Percentiles rank a stretch among this genome's conserved stretches.
phyloP scores from a whole-genome alignment of 2,113 vertebrate genomes.

The Oryzias curvinotus region DNA sequence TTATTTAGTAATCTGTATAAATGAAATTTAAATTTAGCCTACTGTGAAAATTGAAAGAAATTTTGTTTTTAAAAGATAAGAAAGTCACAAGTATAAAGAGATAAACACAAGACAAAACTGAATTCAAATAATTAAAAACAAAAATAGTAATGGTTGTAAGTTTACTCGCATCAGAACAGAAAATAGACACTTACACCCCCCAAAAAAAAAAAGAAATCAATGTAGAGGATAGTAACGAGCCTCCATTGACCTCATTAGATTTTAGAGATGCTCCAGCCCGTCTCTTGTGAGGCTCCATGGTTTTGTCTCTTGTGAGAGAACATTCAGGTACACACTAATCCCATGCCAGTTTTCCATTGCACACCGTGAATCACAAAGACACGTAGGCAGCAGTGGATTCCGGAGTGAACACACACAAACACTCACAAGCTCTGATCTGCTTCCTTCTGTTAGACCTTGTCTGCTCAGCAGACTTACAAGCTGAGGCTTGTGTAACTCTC shows the following conservation, averaged over 20 bases:
- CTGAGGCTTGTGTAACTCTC: conserved; percentile 5
- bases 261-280: conserved; percentile 47
- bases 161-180: conserved; percentile 38
- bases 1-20: too few relatives aligned
- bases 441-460: conserved; percentile 16
- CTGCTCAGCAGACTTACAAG: conserved; percentile 7
- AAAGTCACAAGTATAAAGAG: conserved; percentile 1
- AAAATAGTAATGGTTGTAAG: conserved; percentile 33
- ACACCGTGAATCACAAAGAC: conserved; percentile 18
- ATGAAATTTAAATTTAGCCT: too few relatives aligned
- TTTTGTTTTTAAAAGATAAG: neutral
- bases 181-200: conserved; percentile 15
- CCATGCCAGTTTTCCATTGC: conserved; percentile 39
- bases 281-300: conserved; percentile 46
- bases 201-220: conserved; percentile 24
- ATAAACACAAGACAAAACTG: neutral
- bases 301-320: conserved; percentile 48
- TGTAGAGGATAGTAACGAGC: conserved; percentile 47
- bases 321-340: conserved; percentile 13
- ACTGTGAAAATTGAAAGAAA: too few relatives aligned
- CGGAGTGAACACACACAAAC: conserved; percentile 8
- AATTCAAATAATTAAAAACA: conserved; percentile 20
- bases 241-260: conserved; percentile 66
- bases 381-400: conserved; percentile 13
- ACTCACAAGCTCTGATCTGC: neutral